These are phyloP conservation scores for Dysdera silvatica DNA, from an alignment of 1,140 invertebrate genomes.

Conservation along the genomic window DNA sequence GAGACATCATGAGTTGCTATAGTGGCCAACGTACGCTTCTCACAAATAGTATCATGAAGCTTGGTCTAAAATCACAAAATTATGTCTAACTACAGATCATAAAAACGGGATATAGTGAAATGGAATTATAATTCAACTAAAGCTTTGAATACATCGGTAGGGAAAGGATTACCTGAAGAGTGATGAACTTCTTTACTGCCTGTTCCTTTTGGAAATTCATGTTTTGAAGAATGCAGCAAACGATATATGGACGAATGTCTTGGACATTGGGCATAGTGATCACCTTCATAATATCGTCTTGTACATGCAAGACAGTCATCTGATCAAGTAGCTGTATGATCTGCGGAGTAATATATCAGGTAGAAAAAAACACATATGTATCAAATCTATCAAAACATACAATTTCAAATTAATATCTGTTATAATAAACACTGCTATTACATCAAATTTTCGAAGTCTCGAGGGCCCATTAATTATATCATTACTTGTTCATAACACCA, in stretches of 20 bases:
- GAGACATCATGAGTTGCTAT: conserved; percentile 72
- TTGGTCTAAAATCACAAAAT: conserved; percentile 50
- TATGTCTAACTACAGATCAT: too few relatives aligned
- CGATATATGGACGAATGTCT: conserved; percentile 58
- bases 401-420: too few relatives aligned
- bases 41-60: conserved; percentile 67
- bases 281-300: conserved; percentile 50
- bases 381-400: too few relatives aligned
- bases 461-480: too few relatives aligned
- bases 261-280: conserved; percentile 52
- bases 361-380: neutral
- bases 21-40: conserved; percentile 65
- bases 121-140: too few relatives aligned
- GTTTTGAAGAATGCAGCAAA: conserved; percentile 61
- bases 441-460: too few relatives aligned
- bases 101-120: too few relatives aligned
- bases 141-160: too few relatives aligned
- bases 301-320: conserved; percentile 51
- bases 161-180: conserved; percentile 60
- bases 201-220: conserved; percentile 54
- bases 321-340: conserved; percentile 21
- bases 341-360: neutral
- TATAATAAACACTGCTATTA: too few relatives aligned
- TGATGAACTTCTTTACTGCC: conserved; percentile 67
- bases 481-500: too few relatives aligned